phyloP scores from a whole-genome alignment of 2,113 vertebrate species.

The Trematocara stigmaticum region DNA sequence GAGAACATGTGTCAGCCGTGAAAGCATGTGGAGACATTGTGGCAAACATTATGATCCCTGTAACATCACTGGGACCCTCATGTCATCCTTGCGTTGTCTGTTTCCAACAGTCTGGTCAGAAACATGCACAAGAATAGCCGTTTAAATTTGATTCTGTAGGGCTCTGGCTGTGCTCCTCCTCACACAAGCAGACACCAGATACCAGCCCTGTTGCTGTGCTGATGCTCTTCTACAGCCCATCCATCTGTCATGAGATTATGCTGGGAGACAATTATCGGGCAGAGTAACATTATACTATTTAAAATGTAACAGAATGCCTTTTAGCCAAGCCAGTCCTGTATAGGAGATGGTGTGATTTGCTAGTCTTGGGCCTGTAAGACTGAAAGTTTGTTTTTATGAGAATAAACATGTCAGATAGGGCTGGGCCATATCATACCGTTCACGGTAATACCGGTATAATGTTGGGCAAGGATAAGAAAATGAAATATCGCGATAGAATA shows the following conservation, averaged over 20 bases:
- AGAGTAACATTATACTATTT: not conserved
- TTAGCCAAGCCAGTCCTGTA: not conserved
- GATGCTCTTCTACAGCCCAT: not conserved
- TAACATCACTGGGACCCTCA: not conserved
- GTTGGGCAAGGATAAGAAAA: not conserved
- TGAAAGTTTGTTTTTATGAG: not conserved
- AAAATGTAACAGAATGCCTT: not conserved
- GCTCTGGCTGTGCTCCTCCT: not conserved
- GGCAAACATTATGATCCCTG: not conserved
- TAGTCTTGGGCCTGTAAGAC: not conserved
- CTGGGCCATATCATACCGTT: fast-evolving
- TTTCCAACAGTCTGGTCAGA: not conserved
- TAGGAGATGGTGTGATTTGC: not conserved
- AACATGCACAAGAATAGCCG: fast-evolving
- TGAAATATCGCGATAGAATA: fast-evolving
- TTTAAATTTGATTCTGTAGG: not conserved
- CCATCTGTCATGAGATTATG: not conserved
- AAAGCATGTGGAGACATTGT: not conserved
- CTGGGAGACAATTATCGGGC: not conserved
- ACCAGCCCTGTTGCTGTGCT: not conserved
- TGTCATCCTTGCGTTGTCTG: not conserved
- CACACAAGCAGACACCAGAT: not conserved
- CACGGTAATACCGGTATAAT: not conserved
- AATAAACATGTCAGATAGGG: not conserved
- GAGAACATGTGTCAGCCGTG: fast-evolving